These are phyloP conservation scores for Sminthurinus aureus DNA, from an alignment of 2,888 invertebrate species.

Conservation along the genomic window DNA sequence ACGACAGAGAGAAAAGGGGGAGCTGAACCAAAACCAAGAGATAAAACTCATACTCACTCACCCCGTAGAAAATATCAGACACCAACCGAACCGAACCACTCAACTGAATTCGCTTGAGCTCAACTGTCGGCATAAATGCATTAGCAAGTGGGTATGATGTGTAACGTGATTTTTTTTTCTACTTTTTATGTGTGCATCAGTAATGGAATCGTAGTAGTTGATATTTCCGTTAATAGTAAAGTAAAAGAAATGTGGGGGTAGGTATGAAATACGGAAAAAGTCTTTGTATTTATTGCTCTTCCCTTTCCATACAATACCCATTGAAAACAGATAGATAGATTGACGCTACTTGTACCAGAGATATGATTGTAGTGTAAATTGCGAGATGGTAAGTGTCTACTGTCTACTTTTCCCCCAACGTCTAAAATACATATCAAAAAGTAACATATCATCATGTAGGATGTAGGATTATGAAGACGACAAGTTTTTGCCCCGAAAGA, in stretches of 20 bases:
- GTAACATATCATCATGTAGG: conserved; percentile 8
- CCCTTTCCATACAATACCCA: not conserved
- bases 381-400: not conserved
- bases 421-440: not conserved
- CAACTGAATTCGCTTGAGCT: not conserved
- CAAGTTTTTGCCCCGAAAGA: conserved; percentile 10
- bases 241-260: not conserved
- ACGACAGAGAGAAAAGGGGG: not conserved
- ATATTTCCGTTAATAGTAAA: not conserved
- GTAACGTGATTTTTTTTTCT: not conserved
- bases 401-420: not conserved
- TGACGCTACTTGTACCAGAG: not conserved
- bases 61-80: conserved; percentile 18
- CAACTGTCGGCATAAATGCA: not conserved
- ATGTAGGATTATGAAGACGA: conserved; percentile 9
- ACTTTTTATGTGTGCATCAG: no score
- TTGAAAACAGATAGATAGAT: not conserved
- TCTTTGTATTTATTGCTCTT: not conserved
- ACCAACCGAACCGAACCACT: not conserved
- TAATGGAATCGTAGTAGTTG: not conserved
- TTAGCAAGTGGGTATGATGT: not conserved
- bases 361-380: not conserved
- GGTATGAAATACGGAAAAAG: not conserved
- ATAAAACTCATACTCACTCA: not conserved
- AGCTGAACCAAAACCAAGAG: not conserved